phyloP scores from a whole-genome alignment of 1,140 invertebrate species.

The Copidosoma floridanum region DNA sequence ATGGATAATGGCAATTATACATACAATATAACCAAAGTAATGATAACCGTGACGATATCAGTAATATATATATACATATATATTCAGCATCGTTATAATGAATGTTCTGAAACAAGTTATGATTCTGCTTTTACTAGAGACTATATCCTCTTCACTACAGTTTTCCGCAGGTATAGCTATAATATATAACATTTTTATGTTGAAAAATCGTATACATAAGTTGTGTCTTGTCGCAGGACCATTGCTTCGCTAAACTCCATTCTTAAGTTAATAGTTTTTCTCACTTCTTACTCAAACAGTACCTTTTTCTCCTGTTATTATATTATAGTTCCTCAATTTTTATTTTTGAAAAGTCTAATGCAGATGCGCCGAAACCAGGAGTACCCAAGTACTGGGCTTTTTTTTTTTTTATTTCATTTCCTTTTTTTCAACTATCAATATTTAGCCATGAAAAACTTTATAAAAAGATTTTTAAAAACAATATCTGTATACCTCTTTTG shows the following conservation, averaged over 20 bases:
- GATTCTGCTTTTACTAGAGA: slow-evolving; percentile 41
- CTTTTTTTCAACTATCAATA: neutral
- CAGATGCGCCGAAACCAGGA: slow-evolving; percentile 25
- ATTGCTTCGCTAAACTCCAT: slow-evolving; percentile 42
- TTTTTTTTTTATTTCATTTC: no score
- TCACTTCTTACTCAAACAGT: slow-evolving; percentile 21
- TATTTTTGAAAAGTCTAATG: slow-evolving; percentile 15
- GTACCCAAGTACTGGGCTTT: slow-evolving; percentile 13
- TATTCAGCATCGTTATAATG: slow-evolving; percentile 51
- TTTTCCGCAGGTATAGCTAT: slow-evolving; percentile 56
- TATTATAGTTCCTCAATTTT: slow-evolving; percentile 22
- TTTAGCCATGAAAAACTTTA: slow-evolving; percentile 21
- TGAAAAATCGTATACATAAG: slow-evolving; percentile 60
- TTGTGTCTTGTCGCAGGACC: slow-evolving; percentile 52
- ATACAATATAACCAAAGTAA: no score
- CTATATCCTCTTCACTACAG: slow-evolving; percentile 48
- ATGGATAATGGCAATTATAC: slow-evolving; percentile 35
- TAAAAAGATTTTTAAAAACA: slow-evolving; percentile 28
- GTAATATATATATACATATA: slow-evolving; percentile 43
- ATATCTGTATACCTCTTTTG: slow-evolving; percentile 10
- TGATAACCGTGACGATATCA: slow-evolving; percentile 45
- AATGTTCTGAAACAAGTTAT: slow-evolving; percentile 50
- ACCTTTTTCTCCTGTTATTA: slow-evolving; percentile 27
- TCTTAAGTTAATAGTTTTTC: slow-evolving; percentile 36
- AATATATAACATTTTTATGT: slow-evolving; percentile 57